These are phyloP conservation scores for Hermaeophaga mercurialis DNA, from an alignment of 2,888 invertebrate genomes.

Conservation along the genomic window DNA sequence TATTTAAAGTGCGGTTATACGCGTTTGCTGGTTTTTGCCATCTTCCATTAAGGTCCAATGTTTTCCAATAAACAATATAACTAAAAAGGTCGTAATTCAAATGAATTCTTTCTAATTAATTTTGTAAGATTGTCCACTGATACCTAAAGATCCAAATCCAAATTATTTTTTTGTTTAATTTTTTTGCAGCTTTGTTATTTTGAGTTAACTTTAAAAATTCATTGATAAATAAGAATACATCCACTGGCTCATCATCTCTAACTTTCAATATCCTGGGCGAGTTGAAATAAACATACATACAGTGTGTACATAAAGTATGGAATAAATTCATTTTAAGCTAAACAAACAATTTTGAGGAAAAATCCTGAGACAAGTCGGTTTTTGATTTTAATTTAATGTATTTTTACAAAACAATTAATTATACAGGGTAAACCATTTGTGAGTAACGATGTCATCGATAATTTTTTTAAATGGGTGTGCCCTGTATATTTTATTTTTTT, in stretches of 20 bases:
- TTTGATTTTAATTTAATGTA: too few species aligned
- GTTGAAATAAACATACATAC: conserved; percentile 86
- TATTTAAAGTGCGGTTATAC: conserved; percentile 17
- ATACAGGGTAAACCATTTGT: too few species aligned
- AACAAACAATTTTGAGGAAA: too few species aligned
- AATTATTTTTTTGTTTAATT: conserved; percentile 64
- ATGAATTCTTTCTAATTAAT: too few species aligned
- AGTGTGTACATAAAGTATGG: too few species aligned
- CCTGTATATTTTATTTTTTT: conserved; percentile 67
- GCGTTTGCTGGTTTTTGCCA: neutral
- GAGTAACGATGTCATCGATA: too few species aligned
- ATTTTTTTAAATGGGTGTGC: conserved; percentile 70
- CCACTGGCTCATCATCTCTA: conserved; percentile 83
- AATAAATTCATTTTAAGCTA: too few species aligned
- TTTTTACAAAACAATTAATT: too few species aligned
- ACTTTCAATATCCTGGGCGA: conserved; percentile 78
- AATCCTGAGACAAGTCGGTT: too few species aligned
- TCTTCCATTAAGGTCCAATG: neutral
- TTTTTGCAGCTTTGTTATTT: conserved; percentile 58
- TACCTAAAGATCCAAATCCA: conserved; percentile 58
- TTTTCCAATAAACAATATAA: neutral
- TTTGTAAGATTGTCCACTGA: too few species aligned
- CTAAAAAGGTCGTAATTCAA: neutral
- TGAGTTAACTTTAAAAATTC: conserved; percentile 69
- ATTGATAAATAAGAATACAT: conserved; percentile 73